These are phyloP conservation scores for Gnathochromis pfefferi DNA, from an alignment of 2,113 vertebrate species.

Conservation along the genomic window DNA sequence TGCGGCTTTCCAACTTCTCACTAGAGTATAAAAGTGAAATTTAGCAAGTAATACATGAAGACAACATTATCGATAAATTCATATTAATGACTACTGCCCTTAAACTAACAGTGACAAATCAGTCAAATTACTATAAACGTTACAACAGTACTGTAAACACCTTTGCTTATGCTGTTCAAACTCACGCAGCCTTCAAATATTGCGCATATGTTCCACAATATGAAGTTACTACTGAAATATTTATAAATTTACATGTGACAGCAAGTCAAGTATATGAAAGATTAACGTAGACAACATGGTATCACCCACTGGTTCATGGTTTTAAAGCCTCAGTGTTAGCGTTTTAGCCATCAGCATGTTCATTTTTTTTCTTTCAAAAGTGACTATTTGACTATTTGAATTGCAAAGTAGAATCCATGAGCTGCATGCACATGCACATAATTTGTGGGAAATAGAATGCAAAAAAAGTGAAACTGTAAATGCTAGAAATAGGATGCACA, in stretches of 20 bases:
- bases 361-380: neutral
- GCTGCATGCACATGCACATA: neutral
- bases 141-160: neutral
- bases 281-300: neutral
- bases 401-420: neutral
- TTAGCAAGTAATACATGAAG: neutral
- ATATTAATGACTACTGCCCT: neutral
- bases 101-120: neutral
- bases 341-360: neutral
- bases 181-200: neutral
- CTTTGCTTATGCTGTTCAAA: neutral
- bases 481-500: neutral
- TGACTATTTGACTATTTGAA: neutral
- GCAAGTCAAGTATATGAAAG: neutral
- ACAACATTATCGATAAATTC: neutral
- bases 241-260: neutral
- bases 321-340: neutral
- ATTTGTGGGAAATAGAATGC: neutral
- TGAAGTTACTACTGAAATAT: neutral
- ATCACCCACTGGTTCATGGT: accelerated
- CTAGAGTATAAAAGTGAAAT: neutral
- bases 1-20: neutral
- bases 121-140: neutral
- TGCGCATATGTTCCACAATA: accelerated
- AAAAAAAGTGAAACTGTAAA: neutral